Evolutionary conservation across 2,113 vertebrate genomes (phyloP).

Genomic region (Hippocampus guttulatus): DNA sequence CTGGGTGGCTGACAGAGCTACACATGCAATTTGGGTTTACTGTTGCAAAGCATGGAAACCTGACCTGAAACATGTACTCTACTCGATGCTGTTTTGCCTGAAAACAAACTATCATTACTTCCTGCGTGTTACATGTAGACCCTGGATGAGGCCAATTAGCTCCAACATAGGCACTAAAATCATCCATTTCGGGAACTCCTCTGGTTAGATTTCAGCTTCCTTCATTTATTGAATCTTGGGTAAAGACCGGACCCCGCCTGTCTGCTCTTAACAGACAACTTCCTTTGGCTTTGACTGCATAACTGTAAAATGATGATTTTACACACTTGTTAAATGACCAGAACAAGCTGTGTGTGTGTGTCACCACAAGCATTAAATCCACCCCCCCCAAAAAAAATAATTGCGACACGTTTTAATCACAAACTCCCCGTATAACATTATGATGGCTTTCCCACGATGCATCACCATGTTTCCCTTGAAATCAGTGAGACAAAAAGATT

Average conservation of each 20-base stretch:
- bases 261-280: too few relatives aligned
- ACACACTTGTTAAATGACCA: not conserved
- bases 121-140: not conserved
- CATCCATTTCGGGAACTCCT: not conserved
- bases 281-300: not conserved
- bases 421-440: not conserved
- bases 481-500: not conserved
- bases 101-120: not conserved
- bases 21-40: not conserved
- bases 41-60: not conserved
- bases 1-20: not conserved
- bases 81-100: too few relatives aligned
- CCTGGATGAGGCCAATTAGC: not conserved
- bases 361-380: not conserved
- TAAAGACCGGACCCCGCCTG: too few relatives aligned
- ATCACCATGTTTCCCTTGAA: constrained; percentile 10
- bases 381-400: not conserved
- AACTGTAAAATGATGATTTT: not conserved
- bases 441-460: not conserved
- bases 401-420: too few relatives aligned
- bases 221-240: too few relatives aligned
- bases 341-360: not conserved
- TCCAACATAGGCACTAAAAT: not conserved
- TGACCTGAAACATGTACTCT: not conserved
- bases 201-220: too few relatives aligned